Percentiles rank a stretch among this genome's conserved stretches.
Conservation (phyloP, 2,797 vertebrate species). For the Sebastes wilsoni region DNA sequence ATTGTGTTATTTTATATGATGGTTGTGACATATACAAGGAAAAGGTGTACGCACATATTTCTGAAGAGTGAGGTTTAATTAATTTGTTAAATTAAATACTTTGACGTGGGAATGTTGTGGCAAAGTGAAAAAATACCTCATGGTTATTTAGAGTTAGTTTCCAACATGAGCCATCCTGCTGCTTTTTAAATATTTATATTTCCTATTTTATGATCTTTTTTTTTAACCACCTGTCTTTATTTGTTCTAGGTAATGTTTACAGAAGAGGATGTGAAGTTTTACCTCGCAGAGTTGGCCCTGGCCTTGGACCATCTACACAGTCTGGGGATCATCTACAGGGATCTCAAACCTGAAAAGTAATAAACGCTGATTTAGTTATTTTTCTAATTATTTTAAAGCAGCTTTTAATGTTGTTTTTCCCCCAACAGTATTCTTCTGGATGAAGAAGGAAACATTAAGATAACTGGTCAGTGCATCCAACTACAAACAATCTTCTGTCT, state of each 20-base stretch:
- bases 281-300: constrained; percentile 95
- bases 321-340: constrained; percentile 97
- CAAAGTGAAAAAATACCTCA: neutral
- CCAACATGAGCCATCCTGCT: neutral
- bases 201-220: neutral
- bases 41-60: neutral
- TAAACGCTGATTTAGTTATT: neutral
- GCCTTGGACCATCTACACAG: constrained; percentile 95
- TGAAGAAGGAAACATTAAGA: constrained; percentile 96
- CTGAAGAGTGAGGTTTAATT: neutral
- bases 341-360: constrained; percentile 97
- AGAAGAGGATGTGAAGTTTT: constrained; percentile 98
- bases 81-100: no score
- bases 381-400: neutral
- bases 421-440: constrained; percentile 92
- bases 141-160: neutral
- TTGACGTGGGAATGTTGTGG: no score
- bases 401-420: neutral
- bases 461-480: constrained; percentile 88
- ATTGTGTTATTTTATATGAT: neutral
- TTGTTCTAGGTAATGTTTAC: constrained; percentile 95
- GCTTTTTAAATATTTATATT: neutral
- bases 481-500: neutral
- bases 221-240: neutral
- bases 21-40: neutral